phyloP scores from a whole-genome alignment of 2,797 vertebrate species.

The Lateolabrax maculatus region DNA sequence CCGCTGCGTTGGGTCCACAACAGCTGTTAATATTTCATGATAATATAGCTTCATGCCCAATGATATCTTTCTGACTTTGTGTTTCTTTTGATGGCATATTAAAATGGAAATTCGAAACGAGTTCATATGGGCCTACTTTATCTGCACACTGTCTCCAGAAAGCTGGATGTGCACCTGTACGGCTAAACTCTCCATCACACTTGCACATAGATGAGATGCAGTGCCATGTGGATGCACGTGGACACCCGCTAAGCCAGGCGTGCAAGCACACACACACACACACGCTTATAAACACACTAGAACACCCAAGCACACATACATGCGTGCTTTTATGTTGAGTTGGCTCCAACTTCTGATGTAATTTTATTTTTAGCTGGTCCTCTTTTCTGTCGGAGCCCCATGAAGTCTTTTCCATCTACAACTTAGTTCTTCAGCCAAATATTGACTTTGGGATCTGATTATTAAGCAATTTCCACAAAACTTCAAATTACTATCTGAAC shows the following conservation, averaged over 20 bases:
- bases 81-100: conserved; percentile 60
- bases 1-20: conserved; percentile 67
- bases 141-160: conserved; percentile 35
- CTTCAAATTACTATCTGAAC: conserved; percentile 87
- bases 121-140: conserved; percentile 55
- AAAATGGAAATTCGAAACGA: conserved; percentile 56
- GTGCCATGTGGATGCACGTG: not conserved
- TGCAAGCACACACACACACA: not conserved
- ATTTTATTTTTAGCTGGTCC: conserved; percentile 73
- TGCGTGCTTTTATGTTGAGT: conserved; percentile 42
- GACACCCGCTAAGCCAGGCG: not conserved
- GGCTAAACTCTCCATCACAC: not conserved
- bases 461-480: conserved; percentile 88
- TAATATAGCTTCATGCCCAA: conserved; percentile 56
- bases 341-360: conserved; percentile 60
- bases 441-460: conserved; percentile 89
- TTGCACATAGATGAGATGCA: not conserved
- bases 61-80: conserved; percentile 63
- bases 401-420: conserved; percentile 81
- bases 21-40: conserved; percentile 73
- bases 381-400: conserved; percentile 64
- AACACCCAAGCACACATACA: conserved; percentile 14
- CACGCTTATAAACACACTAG: not conserved
- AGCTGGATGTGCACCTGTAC: conserved; percentile 45
- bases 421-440: conserved; percentile 84